These are phyloP conservation scores for Tragulus kanchil DNA, from an alignment of 2,113 vertebrate species.

Conservation along the genomic window DNA sequence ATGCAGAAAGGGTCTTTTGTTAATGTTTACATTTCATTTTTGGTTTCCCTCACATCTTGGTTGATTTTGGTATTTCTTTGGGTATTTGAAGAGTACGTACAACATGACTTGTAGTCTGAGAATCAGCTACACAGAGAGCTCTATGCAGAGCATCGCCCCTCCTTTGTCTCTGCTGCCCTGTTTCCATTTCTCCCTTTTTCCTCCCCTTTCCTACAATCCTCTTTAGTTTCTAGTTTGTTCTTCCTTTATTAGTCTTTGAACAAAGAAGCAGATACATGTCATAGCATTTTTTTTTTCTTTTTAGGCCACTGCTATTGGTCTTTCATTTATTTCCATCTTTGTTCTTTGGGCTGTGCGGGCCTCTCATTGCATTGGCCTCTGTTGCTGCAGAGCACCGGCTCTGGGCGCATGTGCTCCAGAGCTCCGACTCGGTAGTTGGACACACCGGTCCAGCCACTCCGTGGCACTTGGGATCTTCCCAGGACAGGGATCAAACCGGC, in stretches of 20 bases:
- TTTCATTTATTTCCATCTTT: too few species aligned
- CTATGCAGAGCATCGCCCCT: rapidly evolving
- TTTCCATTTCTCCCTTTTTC: neutral
- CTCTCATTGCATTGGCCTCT: too few species aligned
- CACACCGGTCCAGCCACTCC: too few species aligned
- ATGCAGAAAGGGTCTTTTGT: neutral
- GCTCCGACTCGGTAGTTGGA: too few species aligned
- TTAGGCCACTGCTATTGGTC: too few species aligned
- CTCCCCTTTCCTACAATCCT: neutral
- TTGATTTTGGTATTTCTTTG: neutral
- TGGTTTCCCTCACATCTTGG: neutral
- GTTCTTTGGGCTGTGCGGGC: too few species aligned
- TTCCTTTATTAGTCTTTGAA: constrained; percentile 41
- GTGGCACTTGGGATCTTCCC: too few species aligned
- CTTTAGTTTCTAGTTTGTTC: neutral
- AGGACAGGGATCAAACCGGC: too few species aligned
- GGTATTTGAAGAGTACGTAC: neutral
- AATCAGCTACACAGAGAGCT: neutral
- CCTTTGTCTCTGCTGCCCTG: neutral
- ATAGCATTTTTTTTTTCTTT: constrained; percentile 6
- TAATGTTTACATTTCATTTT: constrained; percentile 13
- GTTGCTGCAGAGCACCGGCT: too few species aligned
- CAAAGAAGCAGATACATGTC: neutral
- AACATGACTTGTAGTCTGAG: neutral
- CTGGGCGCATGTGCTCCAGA: too few species aligned